phyloP scores from a whole-genome alignment of 53 echinoderm and acorn worm genomes.

The Holothuria leucospilota region DNA sequence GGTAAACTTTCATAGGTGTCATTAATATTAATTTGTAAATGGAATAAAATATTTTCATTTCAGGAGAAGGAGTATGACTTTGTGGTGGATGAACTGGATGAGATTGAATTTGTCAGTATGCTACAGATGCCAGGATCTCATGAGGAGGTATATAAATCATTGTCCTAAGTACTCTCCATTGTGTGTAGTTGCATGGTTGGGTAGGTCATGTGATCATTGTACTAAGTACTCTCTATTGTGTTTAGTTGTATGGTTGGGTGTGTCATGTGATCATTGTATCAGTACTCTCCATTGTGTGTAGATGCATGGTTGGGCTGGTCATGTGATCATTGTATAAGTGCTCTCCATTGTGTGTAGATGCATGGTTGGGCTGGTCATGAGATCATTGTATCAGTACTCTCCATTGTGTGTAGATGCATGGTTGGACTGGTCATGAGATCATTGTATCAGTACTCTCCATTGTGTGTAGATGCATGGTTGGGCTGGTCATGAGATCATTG shows the following conservation, averaged over 20 bases:
- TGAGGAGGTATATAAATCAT: slow-evolving; percentile 59
- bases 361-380: too few species aligned
- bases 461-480: too few species aligned
- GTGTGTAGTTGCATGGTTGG: not conserved
- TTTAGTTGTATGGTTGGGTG: not conserved
- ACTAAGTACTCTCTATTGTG: not conserved
- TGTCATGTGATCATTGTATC: not conserved
- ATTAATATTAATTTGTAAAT: not conserved
- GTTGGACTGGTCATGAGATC: too few species aligned
- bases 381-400: too few species aligned
- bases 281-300: too few species aligned
- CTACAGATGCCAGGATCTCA: slow-evolving; percentile 86
- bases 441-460: too few species aligned
- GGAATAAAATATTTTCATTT: not conserved
- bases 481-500: too few species aligned
- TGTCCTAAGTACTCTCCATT: not conserved
- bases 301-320: too few species aligned
- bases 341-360: too few species aligned
- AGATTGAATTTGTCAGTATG: slow-evolving; percentile 98
- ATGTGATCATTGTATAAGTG: too few species aligned
- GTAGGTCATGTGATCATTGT: not conserved
- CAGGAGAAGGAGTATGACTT: slow-evolving; percentile 95
- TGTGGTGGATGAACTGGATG: slow-evolving; percentile 89
- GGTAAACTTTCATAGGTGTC: not conserved
- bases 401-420: too few species aligned